Evolutionary conservation across 2,797 vertebrate genomes (phyloP), one percentile per base, ranked within the genome.

Genomic region (Acipenser transmontanus): DNA sequence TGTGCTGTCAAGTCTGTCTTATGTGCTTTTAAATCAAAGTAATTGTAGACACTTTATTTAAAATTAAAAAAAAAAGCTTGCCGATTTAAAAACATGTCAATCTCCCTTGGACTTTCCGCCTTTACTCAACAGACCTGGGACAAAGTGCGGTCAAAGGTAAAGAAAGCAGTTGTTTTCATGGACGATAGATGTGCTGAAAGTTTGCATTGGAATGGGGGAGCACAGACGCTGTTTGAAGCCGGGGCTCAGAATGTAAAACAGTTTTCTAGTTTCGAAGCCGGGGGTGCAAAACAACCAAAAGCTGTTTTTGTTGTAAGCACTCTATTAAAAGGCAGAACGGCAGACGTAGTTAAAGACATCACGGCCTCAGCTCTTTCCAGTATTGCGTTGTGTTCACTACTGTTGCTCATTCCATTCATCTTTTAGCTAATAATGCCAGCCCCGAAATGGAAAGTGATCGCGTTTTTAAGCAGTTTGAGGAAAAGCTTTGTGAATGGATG

Each of bases 401-500:
- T 0, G 88, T 88, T 0, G 77, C 88, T 49, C 92, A 93, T 70
- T 85, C 89, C 0, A 84, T 89, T 2, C 92, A 94, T 78, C 85
- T 93, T 62, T 69, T 89, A 1, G 88, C 89, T 17, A 91, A 91
- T 66, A 83, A 84, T 1, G 77, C 84, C 50, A 66, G 70, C 0
- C 11, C 84, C 0, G 93, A 95, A n/a, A 49, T 84, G 17, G 94
- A 94, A 0, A 87, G 84, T 0, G 79, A 59, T 7, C 85, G 82
- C 0, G 87, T 88, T 6, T 94, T 95, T 34, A 85, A 91, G 66
- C 92, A 92, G 75, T 89, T 97, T 68, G 92, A 95, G 69, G 94
- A 96, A 69, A 92, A 92, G 72, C 80, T 99, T 49, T 91, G 92
- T 66, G 91, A 93, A 65, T 99, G 96, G 96, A 97, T 98, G 95